Evolutionary conservation across 1,140 invertebrate species (phyloP).

Genomic region (Dolichoris vasculosae): DNA sequence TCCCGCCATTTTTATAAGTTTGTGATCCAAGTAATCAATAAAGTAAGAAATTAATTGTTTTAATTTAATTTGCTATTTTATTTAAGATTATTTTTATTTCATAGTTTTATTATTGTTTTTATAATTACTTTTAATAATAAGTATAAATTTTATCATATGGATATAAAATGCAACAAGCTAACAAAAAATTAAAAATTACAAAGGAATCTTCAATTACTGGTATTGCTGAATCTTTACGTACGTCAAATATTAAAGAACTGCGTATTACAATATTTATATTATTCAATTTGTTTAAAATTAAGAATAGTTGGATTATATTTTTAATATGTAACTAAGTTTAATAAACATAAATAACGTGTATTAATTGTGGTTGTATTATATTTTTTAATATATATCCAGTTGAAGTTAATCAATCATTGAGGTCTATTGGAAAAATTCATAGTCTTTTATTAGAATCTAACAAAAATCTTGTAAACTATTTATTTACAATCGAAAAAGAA

Average conservation of each 20-base stretch:
- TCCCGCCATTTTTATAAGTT: constrained; percentile 20
- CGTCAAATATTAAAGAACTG: constrained; percentile 44
- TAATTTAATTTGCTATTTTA: background rate
- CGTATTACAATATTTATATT: too few species aligned
- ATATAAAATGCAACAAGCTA: constrained; percentile 29
- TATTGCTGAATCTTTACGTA: constrained; percentile 53
- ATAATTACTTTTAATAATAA: background rate
- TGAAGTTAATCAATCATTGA: constrained; percentile 46
- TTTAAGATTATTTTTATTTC: background rate
- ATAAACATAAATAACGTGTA: background rate
- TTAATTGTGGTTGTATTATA: background rate
- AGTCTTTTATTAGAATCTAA: constrained; percentile 51
- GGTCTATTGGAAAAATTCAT: constrained; percentile 45
- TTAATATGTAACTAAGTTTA: background rate
- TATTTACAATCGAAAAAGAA: constrained; percentile 26
- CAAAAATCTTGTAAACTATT: constrained; percentile 41
- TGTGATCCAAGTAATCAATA: background rate
- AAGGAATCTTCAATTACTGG: constrained; percentile 49
- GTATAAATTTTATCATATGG: background rate
- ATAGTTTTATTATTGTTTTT: background rate
- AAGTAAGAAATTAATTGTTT: background rate
- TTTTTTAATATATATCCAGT: constrained; percentile 51
- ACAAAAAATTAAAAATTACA: constrained; percentile 46
- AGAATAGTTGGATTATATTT: background rate
- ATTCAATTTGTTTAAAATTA: background rate